phyloP scores from a whole-genome alignment of 2,797 vertebrate species.

The Mus minutoides region DNA sequence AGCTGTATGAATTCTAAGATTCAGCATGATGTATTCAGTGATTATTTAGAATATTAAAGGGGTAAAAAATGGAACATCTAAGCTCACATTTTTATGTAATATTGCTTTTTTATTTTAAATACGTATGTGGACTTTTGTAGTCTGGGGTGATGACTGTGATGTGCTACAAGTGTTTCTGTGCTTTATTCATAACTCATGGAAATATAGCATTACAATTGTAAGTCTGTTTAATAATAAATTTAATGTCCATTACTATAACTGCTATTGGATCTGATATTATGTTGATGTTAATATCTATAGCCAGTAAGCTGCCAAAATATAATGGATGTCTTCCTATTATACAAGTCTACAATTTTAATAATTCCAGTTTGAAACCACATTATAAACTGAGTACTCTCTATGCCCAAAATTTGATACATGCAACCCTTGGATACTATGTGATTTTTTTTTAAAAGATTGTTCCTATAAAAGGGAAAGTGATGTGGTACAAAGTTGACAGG shows the following conservation, averaged over 20 bases:
- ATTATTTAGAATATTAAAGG: neutral
- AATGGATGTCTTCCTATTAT: conserved; percentile 56
- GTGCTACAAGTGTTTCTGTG: neutral
- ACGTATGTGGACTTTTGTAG: neutral
- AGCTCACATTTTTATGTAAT: neutral
- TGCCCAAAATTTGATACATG: neutral
- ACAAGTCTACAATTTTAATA: conserved; percentile 69
- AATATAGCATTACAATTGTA: conserved; percentile 53
- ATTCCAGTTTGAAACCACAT: conserved; percentile 66
- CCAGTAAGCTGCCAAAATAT: conserved; percentile 13
- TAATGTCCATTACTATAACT: conserved; percentile 53
- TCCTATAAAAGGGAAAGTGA: neutral
- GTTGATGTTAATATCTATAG: conserved; percentile 50
- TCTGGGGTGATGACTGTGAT: conserved; percentile 19
- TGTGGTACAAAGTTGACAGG: neutral
- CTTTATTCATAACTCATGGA: conserved; percentile 48
- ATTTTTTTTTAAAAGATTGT: neutral
- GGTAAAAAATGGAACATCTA: neutral
- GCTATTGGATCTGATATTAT: conserved; percentile 14
- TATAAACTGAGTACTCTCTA: neutral
- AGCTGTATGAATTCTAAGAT: no score
- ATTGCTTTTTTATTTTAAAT: neutral
- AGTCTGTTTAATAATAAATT: conserved; percentile 62
- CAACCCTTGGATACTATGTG: neutral
- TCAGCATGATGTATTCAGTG: neutral